These are phyloP conservation scores for Baccha elongata DNA, from an alignment of 2,888 invertebrate species.

Conservation along the genomic window DNA sequence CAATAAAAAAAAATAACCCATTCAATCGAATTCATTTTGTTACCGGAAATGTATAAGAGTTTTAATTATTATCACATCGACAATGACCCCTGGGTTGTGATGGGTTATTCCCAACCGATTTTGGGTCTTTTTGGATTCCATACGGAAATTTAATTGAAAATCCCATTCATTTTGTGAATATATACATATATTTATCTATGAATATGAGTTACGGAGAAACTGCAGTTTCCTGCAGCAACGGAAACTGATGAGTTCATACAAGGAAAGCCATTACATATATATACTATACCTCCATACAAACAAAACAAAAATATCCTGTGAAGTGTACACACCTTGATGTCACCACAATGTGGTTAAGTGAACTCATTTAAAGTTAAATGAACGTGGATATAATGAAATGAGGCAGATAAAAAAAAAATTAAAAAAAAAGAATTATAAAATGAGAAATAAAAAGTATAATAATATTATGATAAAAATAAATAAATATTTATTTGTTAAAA, in stretches of 20 bases:
- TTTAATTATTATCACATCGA: slow-evolving; percentile 65
- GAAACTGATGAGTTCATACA: slow-evolving; percentile 31
- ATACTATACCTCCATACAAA: too few species aligned
- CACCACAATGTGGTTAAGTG: slow-evolving; percentile 45
- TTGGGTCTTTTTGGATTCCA: slow-evolving; percentile 8
- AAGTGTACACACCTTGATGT: slow-evolving; percentile 20
- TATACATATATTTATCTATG: slow-evolving; percentile 55
- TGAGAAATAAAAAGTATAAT: background rate
- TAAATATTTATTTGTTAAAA: background rate
- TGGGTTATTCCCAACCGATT: slow-evolving; percentile 41
- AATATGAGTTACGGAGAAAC: slow-evolving; percentile 41
- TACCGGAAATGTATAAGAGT: slow-evolving; percentile 32
- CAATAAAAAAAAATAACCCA: slow-evolving; percentile 21
- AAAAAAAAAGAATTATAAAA: background rate
- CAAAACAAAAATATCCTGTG: slow-evolving; percentile 6
- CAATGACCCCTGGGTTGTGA: slow-evolving; percentile 36
- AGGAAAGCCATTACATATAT: slow-evolving; percentile 25
- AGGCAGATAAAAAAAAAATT: slow-evolving; percentile 7
- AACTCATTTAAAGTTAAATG: slow-evolving; percentile 63
- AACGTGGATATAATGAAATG: slow-evolving; percentile 17
- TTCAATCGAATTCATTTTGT: slow-evolving; percentile 34
- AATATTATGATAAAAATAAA: background rate
- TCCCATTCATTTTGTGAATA: slow-evolving; percentile 36
- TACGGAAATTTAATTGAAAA: slow-evolving; percentile 53
- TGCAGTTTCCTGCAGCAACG: slow-evolving; percentile 41